Percentiles rank a stretch among this genome's conserved stretches.
Evolutionary conservation across 1,140 invertebrate species (phyloP).

Genomic region (Aplysia californica): DNA sequence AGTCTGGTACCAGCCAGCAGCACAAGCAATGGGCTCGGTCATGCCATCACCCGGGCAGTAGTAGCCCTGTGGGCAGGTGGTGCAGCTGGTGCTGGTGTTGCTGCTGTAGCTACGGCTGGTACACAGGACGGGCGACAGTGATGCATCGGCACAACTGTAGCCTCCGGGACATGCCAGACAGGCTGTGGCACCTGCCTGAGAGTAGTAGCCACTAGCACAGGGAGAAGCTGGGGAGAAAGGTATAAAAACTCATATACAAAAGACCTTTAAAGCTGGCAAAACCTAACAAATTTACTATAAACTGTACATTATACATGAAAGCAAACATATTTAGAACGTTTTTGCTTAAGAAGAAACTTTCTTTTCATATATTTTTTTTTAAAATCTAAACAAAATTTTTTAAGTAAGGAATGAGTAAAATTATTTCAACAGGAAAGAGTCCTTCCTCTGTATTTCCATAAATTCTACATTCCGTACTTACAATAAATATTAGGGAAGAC

Average conservation of each 20-base stretch:
- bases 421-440: no score
- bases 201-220: conserved; percentile 46
- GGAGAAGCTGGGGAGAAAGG: conserved; percentile 19
- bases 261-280: no score
- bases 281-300: no score
- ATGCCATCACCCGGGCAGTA: conserved; percentile 47
- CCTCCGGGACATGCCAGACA: conserved; percentile 56
- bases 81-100: conserved; percentile 41
- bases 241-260: not conserved
- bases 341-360: no score
- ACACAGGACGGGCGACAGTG: conserved; percentile 46
- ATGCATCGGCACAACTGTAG: conserved; percentile 37
- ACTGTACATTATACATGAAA: no score
- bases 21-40: conserved; percentile 41
- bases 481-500: no score
- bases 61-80: conserved; percentile 46
- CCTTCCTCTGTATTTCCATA: no score
- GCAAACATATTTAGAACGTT: no score
- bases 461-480: no score
- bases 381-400: no score
- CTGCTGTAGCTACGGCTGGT: conserved; percentile 45
- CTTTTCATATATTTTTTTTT: no score
- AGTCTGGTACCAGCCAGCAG: conserved; percentile 51
- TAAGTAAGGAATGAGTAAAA: no score
- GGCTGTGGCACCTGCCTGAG: conserved; percentile 34